These are phyloP conservation scores for Ctenosaura bakeri DNA, from an alignment of 2,797 vertebrate species.

Conservation along the genomic window DNA sequence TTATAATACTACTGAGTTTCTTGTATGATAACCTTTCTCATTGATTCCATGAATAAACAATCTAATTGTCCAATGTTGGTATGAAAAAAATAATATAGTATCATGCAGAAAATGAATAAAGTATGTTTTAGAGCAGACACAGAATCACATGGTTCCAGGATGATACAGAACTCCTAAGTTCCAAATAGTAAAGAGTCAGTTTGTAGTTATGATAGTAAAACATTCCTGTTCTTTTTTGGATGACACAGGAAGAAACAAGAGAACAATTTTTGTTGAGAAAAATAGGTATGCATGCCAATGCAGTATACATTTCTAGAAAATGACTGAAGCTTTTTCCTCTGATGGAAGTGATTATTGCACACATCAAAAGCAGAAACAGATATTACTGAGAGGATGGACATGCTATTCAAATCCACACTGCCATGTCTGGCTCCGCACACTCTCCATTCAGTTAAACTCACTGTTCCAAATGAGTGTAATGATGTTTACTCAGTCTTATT, in stretches of 20 bases:
- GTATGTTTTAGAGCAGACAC: background rate
- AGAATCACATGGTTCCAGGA: background rate
- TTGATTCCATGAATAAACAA: conserved; percentile 33
- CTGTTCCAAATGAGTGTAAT: background rate
- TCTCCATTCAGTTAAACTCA: background rate
- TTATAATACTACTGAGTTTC: conserved; percentile 61
- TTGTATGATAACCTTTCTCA: conserved; percentile 34
- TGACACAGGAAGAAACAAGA: background rate
- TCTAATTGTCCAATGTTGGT: conserved; percentile 34
- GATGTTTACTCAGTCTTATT: background rate
- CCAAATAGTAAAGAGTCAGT: background rate
- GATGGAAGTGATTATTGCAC: background rate
- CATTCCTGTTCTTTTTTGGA: background rate
- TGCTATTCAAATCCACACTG: background rate
- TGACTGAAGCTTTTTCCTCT: background rate
- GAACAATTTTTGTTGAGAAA: background rate
- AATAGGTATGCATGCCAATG: background rate
- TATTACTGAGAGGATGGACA: background rate
- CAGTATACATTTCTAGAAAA: background rate
- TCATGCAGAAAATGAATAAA: conserved; percentile 29
- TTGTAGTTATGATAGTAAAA: background rate
- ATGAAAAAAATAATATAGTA: conserved; percentile 22
- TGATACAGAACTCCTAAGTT: conserved; percentile 6
- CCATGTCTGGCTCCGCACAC: no score
- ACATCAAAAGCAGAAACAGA: background rate